Conservation (phyloP, 1,140 invertebrate genomes). For the Drosophila pachea region DNA sequence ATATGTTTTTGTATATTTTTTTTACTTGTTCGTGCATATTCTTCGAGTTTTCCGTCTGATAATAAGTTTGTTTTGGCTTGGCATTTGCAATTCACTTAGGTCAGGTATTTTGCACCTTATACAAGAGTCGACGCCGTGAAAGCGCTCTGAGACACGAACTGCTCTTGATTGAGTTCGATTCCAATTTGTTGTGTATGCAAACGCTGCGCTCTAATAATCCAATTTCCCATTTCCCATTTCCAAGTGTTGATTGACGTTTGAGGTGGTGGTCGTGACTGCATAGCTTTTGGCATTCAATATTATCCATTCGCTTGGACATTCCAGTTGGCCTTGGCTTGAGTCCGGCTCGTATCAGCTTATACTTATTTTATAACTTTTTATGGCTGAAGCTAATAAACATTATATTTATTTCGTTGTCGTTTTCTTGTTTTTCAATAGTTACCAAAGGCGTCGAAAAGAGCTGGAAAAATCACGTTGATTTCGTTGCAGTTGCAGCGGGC, state of each 20-base stretch:
- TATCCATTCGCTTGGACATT: conserved; percentile 7
- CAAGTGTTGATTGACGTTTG: conserved; percentile 52
- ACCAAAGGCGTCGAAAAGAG: too few species aligned
- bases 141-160: conserved; percentile 6
- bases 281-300: neutral
- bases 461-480: too few species aligned
- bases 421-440: too few species aligned
- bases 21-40: neutral
- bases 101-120: too few species aligned
- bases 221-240: conserved; percentile 23
- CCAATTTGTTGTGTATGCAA: conserved; percentile 37
- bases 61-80: conserved; percentile 2
- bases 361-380: too few species aligned
- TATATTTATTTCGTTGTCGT: too few species aligned
- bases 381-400: too few species aligned
- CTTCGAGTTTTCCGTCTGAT: neutral
- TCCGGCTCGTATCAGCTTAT: too few species aligned
- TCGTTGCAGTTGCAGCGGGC: too few species aligned
- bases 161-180: conserved; percentile 18
- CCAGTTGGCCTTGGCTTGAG: neutral
- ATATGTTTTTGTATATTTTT: too few species aligned
- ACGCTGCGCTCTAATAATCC: conserved; percentile 48
- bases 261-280: conserved; percentile 1
- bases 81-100: neutral
- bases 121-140: conserved; percentile 11